A percentile compares a stretch with the other conserved stretches of the same genome.
phyloP scores from a whole-genome alignment of 2,113 vertebrate species.

The Lepus timidus region DNA sequence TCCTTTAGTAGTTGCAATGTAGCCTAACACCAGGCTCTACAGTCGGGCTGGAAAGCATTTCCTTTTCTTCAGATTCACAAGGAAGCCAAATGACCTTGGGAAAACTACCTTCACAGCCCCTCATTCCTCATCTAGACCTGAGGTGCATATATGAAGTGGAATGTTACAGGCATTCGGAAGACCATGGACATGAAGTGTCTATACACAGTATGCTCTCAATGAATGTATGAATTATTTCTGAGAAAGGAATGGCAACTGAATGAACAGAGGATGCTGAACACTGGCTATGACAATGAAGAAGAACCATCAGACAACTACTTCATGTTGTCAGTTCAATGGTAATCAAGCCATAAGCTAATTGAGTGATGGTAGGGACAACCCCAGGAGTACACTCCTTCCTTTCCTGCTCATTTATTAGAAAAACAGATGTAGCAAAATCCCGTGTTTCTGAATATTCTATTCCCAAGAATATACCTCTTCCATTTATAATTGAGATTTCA shows the following conservation, averaged over 20 bases:
- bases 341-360: conserved; percentile 48
- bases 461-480: neutral
- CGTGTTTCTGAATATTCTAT: neutral
- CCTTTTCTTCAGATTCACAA: neutral
- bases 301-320: neutral
- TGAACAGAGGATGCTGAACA: neutral
- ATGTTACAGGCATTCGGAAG: neutral
- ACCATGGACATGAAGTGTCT: neutral
- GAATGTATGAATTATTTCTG: conserved; percentile 8
- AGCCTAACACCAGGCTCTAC: neutral
- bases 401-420: conserved; percentile 14
- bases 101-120: neutral
- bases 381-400: neutral
- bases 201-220: neutral
- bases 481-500: conserved; percentile 32
- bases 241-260: neutral
- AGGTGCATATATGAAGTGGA: neutral
- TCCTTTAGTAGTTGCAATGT: neutral
- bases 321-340: neutral
- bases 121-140: neutral
- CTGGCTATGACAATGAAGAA: neutral
- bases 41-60: neutral
- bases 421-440: neutral
- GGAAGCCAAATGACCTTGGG: neutral
- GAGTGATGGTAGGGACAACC: neutral